Base-by-base conservation (phyloP, 2,888 invertebrate species). In the Drosophila neotestacea region DNA sequence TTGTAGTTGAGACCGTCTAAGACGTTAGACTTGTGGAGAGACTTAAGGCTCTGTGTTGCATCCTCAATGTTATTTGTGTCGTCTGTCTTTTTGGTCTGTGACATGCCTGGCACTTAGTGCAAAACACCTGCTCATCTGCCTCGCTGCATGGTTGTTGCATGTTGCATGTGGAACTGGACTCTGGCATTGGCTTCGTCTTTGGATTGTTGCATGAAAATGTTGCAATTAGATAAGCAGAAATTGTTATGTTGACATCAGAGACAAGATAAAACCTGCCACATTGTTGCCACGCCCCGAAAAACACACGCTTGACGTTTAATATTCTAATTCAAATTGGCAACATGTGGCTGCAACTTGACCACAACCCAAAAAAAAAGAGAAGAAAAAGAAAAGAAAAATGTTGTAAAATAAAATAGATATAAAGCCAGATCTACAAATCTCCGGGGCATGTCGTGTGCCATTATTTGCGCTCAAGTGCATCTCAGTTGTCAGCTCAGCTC, bases 151-250 rank as follows among this genome's bases (percentile, higher is more conserved):
- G 22, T 61, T 22, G 22, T 22, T 22, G 22, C 22, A 22, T 22
- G 22, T 22, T 1, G 55, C 4, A n/a, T 16, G 22, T 34, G n/a
- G 28, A 30, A 22, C 36, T 54, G 32, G n/a, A 16, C 13, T 22
- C 22, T 22, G 2, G 22, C 22, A 22, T 22, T 32, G 32, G 32
- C 32, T 32, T n/a, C 44, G 50, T 48, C 48, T 16, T 27, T 60
- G 65, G 61, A 59, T 42, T 50, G 64, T 68, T 66, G 69, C 68
- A 63, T 66, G 64, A 81, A 87, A 85, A 85, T 85, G 89, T 81
- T 88, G 85, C 88, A 89, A 85, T 89, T 85, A 85, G 89, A 85
- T 89, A 89, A 85, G 89, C 82, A 89, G 79, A 85, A 85, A 85
- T 89, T 89, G 85, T 85, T 88, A 89, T 85, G 89, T 89, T 85